These are phyloP conservation scores for Sylvilagus floridanus DNA, from an alignment of 2,797 vertebrate species.

Conservation along the genomic window DNA sequence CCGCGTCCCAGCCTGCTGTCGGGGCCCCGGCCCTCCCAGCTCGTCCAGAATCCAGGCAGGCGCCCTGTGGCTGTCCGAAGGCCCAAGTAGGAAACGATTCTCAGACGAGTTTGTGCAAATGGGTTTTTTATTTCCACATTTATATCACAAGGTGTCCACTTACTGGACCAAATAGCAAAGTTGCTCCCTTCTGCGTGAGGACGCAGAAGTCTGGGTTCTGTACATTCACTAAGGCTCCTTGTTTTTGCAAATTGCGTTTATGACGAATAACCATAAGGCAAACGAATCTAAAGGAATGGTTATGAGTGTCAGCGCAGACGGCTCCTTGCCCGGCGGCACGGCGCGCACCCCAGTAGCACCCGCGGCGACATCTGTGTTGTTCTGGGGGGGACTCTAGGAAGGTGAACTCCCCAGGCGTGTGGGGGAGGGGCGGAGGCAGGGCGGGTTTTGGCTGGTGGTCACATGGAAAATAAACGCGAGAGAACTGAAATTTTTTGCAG, in stretches of 20 bases:
- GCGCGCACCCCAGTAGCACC: slow-evolving; percentile 90
- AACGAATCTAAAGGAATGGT: slow-evolving; percentile 96
- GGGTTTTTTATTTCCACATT: slow-evolving; percentile 94
- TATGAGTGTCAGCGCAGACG: slow-evolving; percentile 95
- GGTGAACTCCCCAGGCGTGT: slow-evolving; percentile 83
- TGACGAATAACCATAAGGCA: slow-evolving; percentile 95
- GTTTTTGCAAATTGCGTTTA: slow-evolving; percentile 92
- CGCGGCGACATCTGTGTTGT: slow-evolving; percentile 84
- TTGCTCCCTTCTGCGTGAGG: slow-evolving; percentile 92
- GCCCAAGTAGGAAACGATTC: slow-evolving; percentile 78
- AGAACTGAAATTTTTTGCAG: slow-evolving; percentile 88
- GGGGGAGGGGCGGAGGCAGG: slow-evolving; percentile 77
- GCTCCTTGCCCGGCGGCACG: slow-evolving; percentile 89
- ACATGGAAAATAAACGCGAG: slow-evolving; percentile 80
- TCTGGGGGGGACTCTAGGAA: slow-evolving; percentile 81
- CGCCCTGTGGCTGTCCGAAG: not conserved
- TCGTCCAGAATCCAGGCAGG: not conserved
- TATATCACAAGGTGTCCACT: slow-evolving; percentile 95
- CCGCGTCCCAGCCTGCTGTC: not conserved
- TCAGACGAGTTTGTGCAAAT: slow-evolving; percentile 89
- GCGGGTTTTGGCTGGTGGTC: slow-evolving; percentile 84
- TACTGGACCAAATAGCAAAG: slow-evolving; percentile 96
- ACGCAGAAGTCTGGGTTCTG: slow-evolving; percentile 94
- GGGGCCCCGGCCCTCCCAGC: not conserved
- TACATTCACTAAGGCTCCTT: slow-evolving; percentile 96